Evolutionary conservation across 2,797 vertebrate genomes (phyloP).

Genomic region (Okamejei kenojei): DNA sequence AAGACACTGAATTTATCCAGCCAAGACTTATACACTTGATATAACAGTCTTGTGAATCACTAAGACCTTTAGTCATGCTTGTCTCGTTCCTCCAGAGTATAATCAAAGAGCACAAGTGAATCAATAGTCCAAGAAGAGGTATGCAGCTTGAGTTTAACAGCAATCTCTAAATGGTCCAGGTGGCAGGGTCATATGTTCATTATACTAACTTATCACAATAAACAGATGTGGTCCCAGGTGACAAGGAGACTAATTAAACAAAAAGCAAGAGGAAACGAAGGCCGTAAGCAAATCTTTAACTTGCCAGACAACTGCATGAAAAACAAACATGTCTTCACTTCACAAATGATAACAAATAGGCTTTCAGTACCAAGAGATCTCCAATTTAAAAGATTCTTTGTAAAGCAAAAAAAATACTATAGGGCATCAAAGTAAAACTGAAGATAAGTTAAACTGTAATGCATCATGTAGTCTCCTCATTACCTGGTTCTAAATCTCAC

Average conservation of each 20-base stretch:
- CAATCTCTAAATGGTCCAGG: conserved; percentile 69
- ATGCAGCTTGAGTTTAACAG: conserved; percentile 73
- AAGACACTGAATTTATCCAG: conserved; percentile 59
- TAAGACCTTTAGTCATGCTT: conserved; percentile 64
- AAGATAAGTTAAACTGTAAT: conserved; percentile 9
- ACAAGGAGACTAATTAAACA: conserved; percentile 51
- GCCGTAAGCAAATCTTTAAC: conserved; percentile 7
- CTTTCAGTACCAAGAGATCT: neutral
- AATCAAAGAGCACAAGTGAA: conserved; percentile 77
- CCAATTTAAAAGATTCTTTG: neutral
- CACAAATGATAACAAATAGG: conserved; percentile 26
- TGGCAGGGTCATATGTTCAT: conserved; percentile 77
- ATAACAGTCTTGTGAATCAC: conserved; percentile 76
- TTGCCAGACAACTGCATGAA: neutral
- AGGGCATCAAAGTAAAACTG: neutral
- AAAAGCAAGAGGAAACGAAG: conserved; percentile 39
- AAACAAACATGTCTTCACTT: conserved; percentile 26
- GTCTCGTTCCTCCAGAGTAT: conserved; percentile 66
- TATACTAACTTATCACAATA: conserved; percentile 76
- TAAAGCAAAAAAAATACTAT: neutral
- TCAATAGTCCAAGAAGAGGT: conserved; percentile 74
- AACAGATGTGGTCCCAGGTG: conserved; percentile 64
- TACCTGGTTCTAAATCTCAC: neutral
- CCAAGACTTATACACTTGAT: conserved; percentile 78
- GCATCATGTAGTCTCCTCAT: neutral